phyloP scores from a whole-genome alignment of 2,888 invertebrate genomes.

The Ennomos erosarius region DNA sequence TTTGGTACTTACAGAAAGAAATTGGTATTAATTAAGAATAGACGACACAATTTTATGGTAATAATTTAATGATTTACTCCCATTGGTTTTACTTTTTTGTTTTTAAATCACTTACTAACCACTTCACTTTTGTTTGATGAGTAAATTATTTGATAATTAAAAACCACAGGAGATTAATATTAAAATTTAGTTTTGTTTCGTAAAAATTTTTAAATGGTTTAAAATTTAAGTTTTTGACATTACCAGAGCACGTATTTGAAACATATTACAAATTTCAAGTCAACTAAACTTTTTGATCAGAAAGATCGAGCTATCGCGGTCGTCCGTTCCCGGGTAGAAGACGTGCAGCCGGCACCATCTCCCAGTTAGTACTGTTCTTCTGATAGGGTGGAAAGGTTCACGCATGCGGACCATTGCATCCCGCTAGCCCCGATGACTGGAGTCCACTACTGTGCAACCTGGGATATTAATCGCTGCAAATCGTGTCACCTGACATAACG shows the following conservation, averaged over 20 bases:
- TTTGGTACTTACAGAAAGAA: constrained; percentile 16
- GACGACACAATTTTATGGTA: not conserved
- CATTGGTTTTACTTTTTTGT: not conserved
- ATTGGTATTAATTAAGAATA: not conserved
- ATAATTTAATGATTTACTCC: too few relatives aligned
- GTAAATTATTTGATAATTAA: too few relatives aligned
- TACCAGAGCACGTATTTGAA: not conserved
- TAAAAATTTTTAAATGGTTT: too few relatives aligned
- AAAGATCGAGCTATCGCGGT: constrained; percentile 23
- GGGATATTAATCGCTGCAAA: constrained; percentile 15
- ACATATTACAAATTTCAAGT: constrained; percentile 2
- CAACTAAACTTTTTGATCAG: constrained; percentile 23
- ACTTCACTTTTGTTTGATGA: too few relatives aligned
- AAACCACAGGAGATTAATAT: too few relatives aligned
- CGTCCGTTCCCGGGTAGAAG: constrained; percentile 32
- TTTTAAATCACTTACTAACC: not conserved
- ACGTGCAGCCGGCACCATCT: constrained; percentile 60
- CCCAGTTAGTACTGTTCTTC: constrained; percentile 66
- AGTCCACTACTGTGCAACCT: constrained; percentile 26
- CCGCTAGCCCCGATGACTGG: constrained; percentile 61
- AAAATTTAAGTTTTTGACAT: not conserved
- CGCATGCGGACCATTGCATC: constrained; percentile 74
- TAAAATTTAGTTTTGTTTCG: too few relatives aligned
- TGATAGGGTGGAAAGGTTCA: constrained; percentile 66
- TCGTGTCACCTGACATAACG: constrained; percentile 6